A percentile compares a stretch with the other conserved stretches of the same genome.
phyloP scores from a whole-genome alignment of 2,888 invertebrate genomes.

The Pollenia angustigena region DNA sequence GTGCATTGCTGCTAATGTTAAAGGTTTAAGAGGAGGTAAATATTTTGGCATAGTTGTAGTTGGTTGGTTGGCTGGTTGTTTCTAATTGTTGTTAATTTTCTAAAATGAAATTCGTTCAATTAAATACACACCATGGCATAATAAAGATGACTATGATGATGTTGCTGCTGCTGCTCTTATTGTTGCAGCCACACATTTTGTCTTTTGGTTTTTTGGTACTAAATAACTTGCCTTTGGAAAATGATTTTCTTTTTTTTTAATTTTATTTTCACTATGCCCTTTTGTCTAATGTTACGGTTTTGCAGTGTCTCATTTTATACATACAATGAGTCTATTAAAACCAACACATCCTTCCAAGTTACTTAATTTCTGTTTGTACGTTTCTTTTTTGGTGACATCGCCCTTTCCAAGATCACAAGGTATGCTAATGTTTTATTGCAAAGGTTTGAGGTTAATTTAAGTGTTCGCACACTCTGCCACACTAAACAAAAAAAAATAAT shows the following conservation, averaged over 20 bases:
- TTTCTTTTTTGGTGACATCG: slow-evolving; percentile 24
- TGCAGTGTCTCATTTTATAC: slow-evolving; percentile 44
- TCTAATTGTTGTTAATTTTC: slow-evolving; percentile 83
- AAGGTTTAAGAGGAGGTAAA: slow-evolving; percentile 1
- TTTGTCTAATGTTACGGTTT: slow-evolving; percentile 53
- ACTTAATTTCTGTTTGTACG: neutral
- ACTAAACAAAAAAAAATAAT: neutral
- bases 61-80: slow-evolving; percentile 56
- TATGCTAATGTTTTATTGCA: slow-evolving; percentile 65
- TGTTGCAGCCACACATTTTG: slow-evolving; percentile 51
- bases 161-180: slow-evolving; percentile 69
- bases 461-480: slow-evolving; percentile 38
- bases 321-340: slow-evolving; percentile 35
- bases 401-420: slow-evolving; percentile 41
- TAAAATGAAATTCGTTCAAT: slow-evolving; percentile 83
- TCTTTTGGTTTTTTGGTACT: slow-evolving; percentile 16
- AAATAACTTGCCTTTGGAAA: slow-evolving; percentile 23
- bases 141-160: slow-evolving; percentile 73
- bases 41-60: slow-evolving; percentile 12
- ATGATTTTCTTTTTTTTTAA: neutral
- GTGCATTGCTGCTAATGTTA: neutral
- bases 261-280: slow-evolving; percentile 42
- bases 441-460: slow-evolving; percentile 72
- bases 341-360: neutral
- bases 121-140: slow-evolving; percentile 78